Conservation (phyloP, 2,797 vertebrate genomes). For the Mastacembelus armatus region DNA sequence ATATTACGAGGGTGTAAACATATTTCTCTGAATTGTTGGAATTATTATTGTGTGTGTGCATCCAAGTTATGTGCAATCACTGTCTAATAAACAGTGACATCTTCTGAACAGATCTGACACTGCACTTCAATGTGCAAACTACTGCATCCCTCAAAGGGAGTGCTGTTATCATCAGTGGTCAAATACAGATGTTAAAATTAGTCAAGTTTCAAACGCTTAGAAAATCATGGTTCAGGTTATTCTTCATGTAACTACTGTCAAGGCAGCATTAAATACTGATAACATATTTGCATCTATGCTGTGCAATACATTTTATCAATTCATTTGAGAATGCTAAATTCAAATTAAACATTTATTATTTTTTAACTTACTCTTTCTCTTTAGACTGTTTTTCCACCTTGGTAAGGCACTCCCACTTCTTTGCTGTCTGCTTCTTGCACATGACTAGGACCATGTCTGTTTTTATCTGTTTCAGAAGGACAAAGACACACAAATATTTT, state of each 20-base stretch:
- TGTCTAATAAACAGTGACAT: neutral
- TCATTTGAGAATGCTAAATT: neutral
- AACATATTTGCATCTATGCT: neutral
- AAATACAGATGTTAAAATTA: neutral
- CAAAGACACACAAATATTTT: neutral
- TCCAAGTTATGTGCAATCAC: neutral
- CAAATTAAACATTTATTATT: too few species aligned
- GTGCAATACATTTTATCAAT: neutral
- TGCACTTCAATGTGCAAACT: conserved; percentile 1
- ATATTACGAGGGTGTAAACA: neutral
- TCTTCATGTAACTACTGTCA: neutral
- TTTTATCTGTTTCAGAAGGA: conserved; percentile 86
- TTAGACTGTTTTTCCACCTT: conserved; percentile 94
- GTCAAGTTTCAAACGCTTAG: neutral
- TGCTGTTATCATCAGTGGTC: neutral
- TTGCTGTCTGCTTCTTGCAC: conserved; percentile 91
- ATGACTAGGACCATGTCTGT: conserved; percentile 93
- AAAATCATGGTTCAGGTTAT: neutral
- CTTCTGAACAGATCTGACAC: conserved; percentile 1
- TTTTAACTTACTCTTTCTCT: conserved; percentile 94
- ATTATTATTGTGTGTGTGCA: neutral
- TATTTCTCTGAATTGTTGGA: neutral
- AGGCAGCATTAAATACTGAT: neutral
- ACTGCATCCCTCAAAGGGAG: neutral
- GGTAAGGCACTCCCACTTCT: conserved; percentile 96